Base-by-base conservation (phyloP, 2,888 invertebrate species). In the Onthophagus sagittarius region DNA sequence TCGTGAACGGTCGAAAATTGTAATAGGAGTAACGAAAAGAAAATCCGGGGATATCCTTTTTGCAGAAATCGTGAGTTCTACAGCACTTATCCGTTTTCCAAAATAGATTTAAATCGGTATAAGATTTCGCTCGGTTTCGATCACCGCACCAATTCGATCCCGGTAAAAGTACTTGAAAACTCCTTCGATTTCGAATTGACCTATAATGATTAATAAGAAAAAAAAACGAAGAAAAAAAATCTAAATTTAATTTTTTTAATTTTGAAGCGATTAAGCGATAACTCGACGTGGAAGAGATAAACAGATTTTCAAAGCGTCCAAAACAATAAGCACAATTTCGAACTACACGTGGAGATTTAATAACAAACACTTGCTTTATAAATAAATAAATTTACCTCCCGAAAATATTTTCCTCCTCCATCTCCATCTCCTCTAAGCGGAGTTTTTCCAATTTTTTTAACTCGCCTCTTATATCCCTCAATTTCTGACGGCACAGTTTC, bases 131-230 rank as follows among this genome's bases (percentile, higher is more conserved):
- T 82, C 83, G 87, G 81, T 86, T 89, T 82, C 83, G 90, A 84
- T 81, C 88, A 5, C 94, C 94, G 85, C 94, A 94, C 94, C 93
- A 94, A 81, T 91, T 90, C 11, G 91, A 92, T 72, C 91, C 92
- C 2, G 92, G 92, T 72, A 89, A 83, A 80, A 90, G 89, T 81
- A 90, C 86, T 85, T 88, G 77, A 67, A 80, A 86, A 82, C 64
- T 39, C 9, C 15, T 64, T 2, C 67, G 72, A 15, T 33, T 39
- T 31, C 39, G 32, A 33, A 15, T 33, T 65, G 65, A 72, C 65
- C 72, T 72, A 39, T 53, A 65, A 15, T 64, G 23, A 53, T 9
- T 53, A 53, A 53, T 23, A 23, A n/a, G n/a, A 33, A 33, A 33
- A 9, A 9, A 1, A 53, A 53, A 2, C 39, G 6, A 9, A 53